Conservation (phyloP, 1,140 invertebrate species). For the Belonocnema kinseyi region DNA sequence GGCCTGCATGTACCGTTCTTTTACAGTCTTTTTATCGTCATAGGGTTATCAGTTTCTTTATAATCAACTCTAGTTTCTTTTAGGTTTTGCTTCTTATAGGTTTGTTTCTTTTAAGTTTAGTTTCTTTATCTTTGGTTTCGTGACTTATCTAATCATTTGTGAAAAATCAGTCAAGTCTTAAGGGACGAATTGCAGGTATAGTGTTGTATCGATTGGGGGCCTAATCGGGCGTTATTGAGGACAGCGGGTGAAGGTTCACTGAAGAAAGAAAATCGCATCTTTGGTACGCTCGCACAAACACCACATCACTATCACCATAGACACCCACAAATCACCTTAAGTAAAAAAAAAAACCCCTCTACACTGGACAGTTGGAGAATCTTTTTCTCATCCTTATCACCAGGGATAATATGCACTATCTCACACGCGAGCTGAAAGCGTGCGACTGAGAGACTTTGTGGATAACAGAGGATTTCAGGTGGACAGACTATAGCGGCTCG, state of each 20-base stretch:
- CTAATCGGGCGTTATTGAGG: not conserved
- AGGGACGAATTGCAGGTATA: not conserved
- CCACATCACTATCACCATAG: not conserved
- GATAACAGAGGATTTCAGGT: conserved; percentile 33
- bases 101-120: not conserved
- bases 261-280: not conserved
- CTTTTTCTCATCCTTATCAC: conserved; percentile 35
- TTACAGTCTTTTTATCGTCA: conserved; percentile 5
- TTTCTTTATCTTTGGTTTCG: not conserved
- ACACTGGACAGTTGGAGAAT: not conserved
- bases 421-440: not conserved
- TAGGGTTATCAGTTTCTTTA: not conserved
- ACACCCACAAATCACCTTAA: not conserved
- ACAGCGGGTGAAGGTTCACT: not conserved
- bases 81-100: not conserved
- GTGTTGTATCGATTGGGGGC: conserved; percentile 1
- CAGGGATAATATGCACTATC: conserved; percentile 26
- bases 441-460: conserved; percentile 3
- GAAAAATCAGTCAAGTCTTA: not conserved
- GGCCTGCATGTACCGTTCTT: not conserved
- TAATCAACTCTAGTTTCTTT: not conserved
- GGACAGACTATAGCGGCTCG: conserved; percentile 46
- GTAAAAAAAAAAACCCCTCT: not conserved
- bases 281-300: conserved; percentile 11
- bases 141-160: not conserved